A percentile compares a stretch with the other conserved stretches of the same genome.
Conservation (phyloP, 2,113 vertebrate species). For the Otolemur garnettii region DNA sequence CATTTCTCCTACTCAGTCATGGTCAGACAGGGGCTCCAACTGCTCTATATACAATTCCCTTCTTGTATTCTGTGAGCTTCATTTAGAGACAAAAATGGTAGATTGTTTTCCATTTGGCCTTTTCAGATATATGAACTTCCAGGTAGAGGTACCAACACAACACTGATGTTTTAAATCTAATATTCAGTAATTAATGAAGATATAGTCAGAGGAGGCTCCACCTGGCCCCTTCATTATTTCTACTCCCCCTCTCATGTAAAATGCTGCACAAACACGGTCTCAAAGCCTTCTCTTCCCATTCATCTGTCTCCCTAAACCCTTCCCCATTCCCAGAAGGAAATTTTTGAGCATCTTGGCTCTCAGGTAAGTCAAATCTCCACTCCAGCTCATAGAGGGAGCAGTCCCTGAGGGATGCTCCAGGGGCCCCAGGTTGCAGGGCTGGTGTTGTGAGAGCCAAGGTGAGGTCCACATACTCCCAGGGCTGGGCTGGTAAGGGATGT, state of each 20-base stretch:
- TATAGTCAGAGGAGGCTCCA: neutral
- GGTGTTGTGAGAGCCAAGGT: neutral
- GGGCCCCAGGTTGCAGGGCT: neutral
- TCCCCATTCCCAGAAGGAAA: neutral
- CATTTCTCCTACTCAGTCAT: neutral
- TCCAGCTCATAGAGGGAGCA: neutral
- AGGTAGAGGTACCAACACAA: neutral
- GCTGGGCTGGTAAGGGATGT: neutral
- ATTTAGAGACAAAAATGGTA: neutral
- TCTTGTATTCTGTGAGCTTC: neutral
- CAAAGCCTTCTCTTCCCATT: neutral
- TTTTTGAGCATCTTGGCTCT: neutral
- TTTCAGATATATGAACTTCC: constrained; percentile 13
- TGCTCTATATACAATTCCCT: neutral
- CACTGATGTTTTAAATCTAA: neutral
- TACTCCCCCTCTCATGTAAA: neutral
- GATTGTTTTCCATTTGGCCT: neutral
- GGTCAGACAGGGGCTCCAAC: neutral
- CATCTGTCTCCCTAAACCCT: neutral
- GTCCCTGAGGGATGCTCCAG: neutral
- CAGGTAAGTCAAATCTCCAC: neutral
- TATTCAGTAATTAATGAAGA: neutral
- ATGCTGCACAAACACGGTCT: neutral
- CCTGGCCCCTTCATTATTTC: neutral
- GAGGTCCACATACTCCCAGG: neutral